phyloP scores from a whole-genome alignment of 2,888 invertebrate genomes.

The Aspidapion aeneum region DNA sequence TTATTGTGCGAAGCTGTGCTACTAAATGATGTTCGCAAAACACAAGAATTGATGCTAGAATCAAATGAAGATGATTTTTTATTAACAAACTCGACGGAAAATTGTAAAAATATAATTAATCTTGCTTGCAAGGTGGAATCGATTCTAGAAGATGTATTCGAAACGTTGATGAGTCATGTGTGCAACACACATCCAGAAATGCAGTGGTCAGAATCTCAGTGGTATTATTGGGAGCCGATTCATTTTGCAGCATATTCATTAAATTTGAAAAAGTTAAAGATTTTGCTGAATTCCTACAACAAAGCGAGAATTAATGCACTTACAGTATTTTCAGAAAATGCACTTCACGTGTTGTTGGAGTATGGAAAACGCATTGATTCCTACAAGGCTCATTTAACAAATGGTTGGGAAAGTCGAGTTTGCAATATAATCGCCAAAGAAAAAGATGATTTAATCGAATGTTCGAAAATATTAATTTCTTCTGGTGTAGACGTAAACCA shows the following conservation, averaged over 20 bases:
- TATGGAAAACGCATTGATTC: slow-evolving; percentile 25
- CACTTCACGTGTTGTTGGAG: slow-evolving; percentile 31
- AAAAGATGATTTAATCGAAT: slow-evolving; percentile 23
- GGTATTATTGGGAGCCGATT: slow-evolving; percentile 33
- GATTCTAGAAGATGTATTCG: slow-evolving; percentile 2
- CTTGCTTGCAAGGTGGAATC: slow-evolving; percentile 18
- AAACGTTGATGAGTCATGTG: slow-evolving; percentile 6
- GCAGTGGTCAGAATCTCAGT: slow-evolving; percentile 24
- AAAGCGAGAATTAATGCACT: slow-evolving; percentile 23
- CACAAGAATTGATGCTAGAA: background rate
- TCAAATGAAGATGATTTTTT: background rate
- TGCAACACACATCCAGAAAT: slow-evolving; percentile 7
- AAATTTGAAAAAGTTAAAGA: slow-evolving; percentile 24
- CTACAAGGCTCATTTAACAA: slow-evolving; percentile 24
- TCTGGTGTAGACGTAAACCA: slow-evolving; percentile 32
- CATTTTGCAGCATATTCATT: slow-evolving; percentile 29
- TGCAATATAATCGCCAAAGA: slow-evolving; percentile 28
- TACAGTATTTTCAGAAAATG: slow-evolving; percentile 33
- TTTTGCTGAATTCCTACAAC: slow-evolving; percentile 16
- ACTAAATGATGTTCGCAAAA: background rate
- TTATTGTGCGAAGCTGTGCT: background rate
- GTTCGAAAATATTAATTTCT: slow-evolving; percentile 28
- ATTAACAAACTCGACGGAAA: background rate
- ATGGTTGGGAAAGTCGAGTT: slow-evolving; percentile 26
- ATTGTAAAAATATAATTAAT: slow-evolving; percentile 15